phyloP scores from a whole-genome alignment of 2,888 invertebrate genomes.

The Mythimna loreyi region DNA sequence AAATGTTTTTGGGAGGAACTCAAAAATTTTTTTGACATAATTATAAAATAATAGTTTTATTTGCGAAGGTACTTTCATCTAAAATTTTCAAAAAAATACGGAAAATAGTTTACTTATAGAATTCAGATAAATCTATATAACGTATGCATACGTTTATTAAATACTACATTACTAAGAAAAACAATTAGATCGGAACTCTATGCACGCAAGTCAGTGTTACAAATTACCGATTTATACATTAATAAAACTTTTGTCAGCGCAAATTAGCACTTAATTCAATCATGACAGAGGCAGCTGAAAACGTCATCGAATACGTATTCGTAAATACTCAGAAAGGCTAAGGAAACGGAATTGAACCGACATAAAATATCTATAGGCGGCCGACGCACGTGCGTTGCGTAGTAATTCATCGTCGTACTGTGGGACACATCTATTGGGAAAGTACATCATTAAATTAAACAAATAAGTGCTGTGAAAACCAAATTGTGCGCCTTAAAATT shows the following conservation, averaged over 20 bases:
- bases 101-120: no score
- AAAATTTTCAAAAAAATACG: no score
- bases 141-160: no score
- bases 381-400: slow-evolving; percentile 42
- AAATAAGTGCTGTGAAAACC: slow-evolving; percentile 58
- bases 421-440: slow-evolving; percentile 54
- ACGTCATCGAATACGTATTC: slow-evolving; percentile 25
- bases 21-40: no score
- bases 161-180: no score
- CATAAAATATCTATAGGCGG: slow-evolving; percentile 41
- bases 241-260: neutral
- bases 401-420: slow-evolving; percentile 45
- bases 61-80: no score
- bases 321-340: slow-evolving; percentile 28
- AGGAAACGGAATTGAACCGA: slow-evolving; percentile 39
- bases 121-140: no score
- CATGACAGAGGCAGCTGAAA: slow-evolving; percentile 12
- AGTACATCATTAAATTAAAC: slow-evolving; percentile 57
- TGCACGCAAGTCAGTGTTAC: no score
- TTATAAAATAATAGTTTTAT: no score
- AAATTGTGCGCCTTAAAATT: slow-evolving; percentile 60
- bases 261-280: slow-evolving; percentile 6
- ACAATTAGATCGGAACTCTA: no score
- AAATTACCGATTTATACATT: neutral
- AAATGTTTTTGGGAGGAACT: no score